phyloP scores from a whole-genome alignment of 1,140 invertebrate genomes.

The Psilanteris sp. region DNA sequence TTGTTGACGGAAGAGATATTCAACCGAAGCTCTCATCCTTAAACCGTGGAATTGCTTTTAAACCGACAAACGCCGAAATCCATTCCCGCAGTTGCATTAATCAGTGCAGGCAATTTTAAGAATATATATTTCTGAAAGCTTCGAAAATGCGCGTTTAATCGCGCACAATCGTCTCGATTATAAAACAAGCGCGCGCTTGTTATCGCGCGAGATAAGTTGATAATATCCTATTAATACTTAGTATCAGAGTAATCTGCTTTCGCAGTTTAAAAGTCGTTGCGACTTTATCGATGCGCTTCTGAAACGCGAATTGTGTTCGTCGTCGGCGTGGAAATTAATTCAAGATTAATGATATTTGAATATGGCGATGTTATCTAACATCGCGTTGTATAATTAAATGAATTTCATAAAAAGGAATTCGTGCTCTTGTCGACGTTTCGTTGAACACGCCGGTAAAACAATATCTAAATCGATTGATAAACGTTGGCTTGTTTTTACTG shows the following conservation, averaged over 20 bases:
- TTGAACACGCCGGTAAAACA: not conserved
- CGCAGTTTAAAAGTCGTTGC: slow-evolving; percentile 14
- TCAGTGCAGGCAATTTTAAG: not conserved
- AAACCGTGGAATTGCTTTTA: too few relatives aligned
- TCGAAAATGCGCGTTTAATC: too few relatives aligned
- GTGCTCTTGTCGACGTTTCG: not conserved
- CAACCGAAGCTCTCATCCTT: too few relatives aligned
- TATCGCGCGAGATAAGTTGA: slow-evolving; percentile 33
- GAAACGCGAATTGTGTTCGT: slow-evolving; percentile 3
- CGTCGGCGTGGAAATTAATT: slow-evolving; percentile 7
- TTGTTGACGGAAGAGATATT: slow-evolving; percentile 13
- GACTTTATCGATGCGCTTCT: slow-evolving; percentile 15
- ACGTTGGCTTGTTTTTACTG: not conserved
- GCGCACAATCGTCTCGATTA: not conserved
- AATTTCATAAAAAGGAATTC: slow-evolving; percentile 23
- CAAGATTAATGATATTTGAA: slow-evolving; percentile 21
- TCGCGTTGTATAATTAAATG: slow-evolving; percentile 13
- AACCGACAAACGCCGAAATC: not conserved
- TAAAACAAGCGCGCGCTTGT: slow-evolving; percentile 14
- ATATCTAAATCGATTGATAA: slow-evolving; percentile 14
- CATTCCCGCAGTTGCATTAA: not conserved
- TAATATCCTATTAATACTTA: slow-evolving; percentile 48
- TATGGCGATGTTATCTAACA: slow-evolving; percentile 15
- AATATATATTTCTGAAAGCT: too few relatives aligned
- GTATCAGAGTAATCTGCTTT: slow-evolving; percentile 18